Base-by-base conservation (phyloP, 1,140 invertebrate genomes). In the Aporrectodea caliginosa region DNA sequence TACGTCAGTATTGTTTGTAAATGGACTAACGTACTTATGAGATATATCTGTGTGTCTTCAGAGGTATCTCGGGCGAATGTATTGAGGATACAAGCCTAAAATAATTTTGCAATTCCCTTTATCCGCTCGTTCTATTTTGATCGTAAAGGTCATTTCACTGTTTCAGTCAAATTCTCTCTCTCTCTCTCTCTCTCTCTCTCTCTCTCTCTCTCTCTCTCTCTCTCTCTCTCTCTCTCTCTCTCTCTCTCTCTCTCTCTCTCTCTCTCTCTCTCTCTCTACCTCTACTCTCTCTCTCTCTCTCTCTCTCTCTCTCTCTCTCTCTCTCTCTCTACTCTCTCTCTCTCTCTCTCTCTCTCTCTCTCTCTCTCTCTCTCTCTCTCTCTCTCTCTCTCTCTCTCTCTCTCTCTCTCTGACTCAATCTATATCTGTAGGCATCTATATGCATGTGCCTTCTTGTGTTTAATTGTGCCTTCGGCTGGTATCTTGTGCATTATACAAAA, bases 251-350 rank as follows among this genome's bases (percentile, higher is more conserved):
- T 58, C 43, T 22, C 22, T 22, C 43, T 6, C 43, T 58, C 43
- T 58, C 43, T 58, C 22, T 58, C 22, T 12, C 22, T 22, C 6
- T 58, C 43, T 58, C 43, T 12, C 43, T 22, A 58, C 43, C 22
- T 58, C 43, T 58, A 31, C 71, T 73, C 71, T 73, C 71, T 73
- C 71, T 73, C 71, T 73, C 71, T 73, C 71, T 73, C 71, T 73
- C 71, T 73, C 71, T 73, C 71, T 73, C 71, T 73, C 71, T 73
- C 71, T 73, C 43, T 73, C 71, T 73, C 71, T 73, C 71, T 73
- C 6, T 33, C 71, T 73, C 71, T 73, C 71, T 73, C 71, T 73
- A n/a, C 71, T 73, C 71, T 73, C 71, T 73, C 43, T 73, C 71
- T 73, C 71, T 73, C 71, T 73, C 6, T 33, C 71, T 73, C 71